These are phyloP conservation scores for Turdus rufiventris DNA, from an alignment of 2,113 vertebrate genomes.

Conservation along the genomic window DNA sequence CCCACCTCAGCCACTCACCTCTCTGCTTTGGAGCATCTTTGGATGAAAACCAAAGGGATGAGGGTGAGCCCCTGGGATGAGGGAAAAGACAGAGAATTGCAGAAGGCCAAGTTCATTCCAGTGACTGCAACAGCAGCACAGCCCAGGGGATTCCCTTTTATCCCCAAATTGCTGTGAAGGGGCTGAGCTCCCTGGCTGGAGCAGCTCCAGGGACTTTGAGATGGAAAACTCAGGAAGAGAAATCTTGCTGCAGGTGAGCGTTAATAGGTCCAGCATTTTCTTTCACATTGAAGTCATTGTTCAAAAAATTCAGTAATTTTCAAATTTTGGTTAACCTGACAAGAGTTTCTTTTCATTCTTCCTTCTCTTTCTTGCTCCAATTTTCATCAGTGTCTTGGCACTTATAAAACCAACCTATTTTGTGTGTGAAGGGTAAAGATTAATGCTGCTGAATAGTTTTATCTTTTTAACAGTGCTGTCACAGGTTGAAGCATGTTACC, in stretches of 20 bases:
- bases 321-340: background rate
- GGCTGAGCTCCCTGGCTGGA: background rate
- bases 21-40: background rate
- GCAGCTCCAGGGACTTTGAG: background rate
- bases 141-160: background rate
- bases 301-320: background rate
- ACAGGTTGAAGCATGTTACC: background rate
- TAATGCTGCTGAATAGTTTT: background rate
- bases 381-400: background rate
- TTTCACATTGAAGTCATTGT: background rate
- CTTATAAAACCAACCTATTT: background rate
- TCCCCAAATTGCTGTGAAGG: rapidly evolving
- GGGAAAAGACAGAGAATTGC: background rate
- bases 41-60: background rate
- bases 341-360: background rate
- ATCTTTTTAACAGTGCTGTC: background rate
- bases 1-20: background rate
- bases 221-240: background rate
- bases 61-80: background rate
- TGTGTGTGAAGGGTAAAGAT: background rate
- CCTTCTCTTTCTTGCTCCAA: background rate
- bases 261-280: background rate
- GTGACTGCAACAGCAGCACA: background rate
- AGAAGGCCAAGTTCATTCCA: background rate
- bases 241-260: background rate